Evolutionary conservation across 2,113 vertebrate genomes (phyloP), one percentile per base, ranked within the genome.

Genomic region (Clarias gariepinus): DNA sequence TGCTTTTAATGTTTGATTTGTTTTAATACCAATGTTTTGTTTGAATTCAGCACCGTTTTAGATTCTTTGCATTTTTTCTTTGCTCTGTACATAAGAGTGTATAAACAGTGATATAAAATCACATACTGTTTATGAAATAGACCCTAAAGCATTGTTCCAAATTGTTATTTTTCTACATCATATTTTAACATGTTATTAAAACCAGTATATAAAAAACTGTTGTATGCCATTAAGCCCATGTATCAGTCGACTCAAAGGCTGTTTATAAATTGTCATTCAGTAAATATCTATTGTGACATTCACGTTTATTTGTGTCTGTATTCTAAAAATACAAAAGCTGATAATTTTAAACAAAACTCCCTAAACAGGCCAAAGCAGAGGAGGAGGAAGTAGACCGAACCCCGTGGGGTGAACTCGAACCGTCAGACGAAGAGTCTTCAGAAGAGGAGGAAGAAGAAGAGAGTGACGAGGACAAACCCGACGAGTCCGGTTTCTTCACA

Each of bases 381-480:
- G 97, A 98, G 88, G 97, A 98, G 57, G 97, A 98, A 92, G 94
- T 98, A 63, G 97, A 98, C 86, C 95, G 93, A 85, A 95, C 96
- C 0, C 94, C 97, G 0, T 98, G 97, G 97, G 97, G 97, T 23
- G 97, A 98, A 78, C 94, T 98, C 89, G 97, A 98, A 89, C 96
- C 97, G 0, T 98, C 97, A 0, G 97, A 98, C 52, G 97, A 98
- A 84, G 97, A 98, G 87, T 98, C 97, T 0, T 98, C 97, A 0
- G 97, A 97, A 88, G 97, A 98, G 55, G 97, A 98, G 78, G 97
- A 98, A 85, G 97, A 98, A 61, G 97, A 98, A 57, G 97, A 98
- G 91, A 98, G 97, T 4, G 97, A 98, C 5, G 97, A 98, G 91
- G 97, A 98, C 84, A 98, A 98, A 83, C 96, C 97, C 0, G 97